phyloP scores from a whole-genome alignment of 2,113 vertebrate genomes.

The Lampris incognitus region DNA sequence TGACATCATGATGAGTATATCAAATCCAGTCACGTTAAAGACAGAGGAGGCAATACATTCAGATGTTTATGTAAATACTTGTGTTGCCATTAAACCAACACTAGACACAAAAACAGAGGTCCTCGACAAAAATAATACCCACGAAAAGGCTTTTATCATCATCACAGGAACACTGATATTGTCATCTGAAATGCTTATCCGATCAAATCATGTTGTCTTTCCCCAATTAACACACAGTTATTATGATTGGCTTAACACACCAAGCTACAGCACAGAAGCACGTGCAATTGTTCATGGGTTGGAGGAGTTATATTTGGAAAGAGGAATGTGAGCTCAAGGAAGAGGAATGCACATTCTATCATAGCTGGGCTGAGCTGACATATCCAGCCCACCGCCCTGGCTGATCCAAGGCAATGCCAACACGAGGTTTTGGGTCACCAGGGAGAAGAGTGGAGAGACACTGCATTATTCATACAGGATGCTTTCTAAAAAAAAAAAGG shows the following conservation, averaged over 20 bases:
- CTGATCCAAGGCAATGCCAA: conserved; percentile 37
- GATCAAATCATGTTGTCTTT: no score
- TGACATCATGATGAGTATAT: background rate
- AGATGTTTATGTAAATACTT: no score
- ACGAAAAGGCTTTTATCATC: no score
- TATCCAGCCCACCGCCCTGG: conserved; percentile 34
- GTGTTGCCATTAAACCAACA: no score
- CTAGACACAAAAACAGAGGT: no score
- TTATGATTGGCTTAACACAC: no score
- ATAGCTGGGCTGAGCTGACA: conserved; percentile 41
- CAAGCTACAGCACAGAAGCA: no score
- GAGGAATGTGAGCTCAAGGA: conserved; percentile 20
- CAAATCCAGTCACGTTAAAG: background rate
- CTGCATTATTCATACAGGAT: conserved; percentile 67
- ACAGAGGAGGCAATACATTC: background rate
- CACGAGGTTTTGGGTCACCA: conserved; percentile 44
- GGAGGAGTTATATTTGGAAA: conserved; percentile 8
- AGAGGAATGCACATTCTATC: conserved; percentile 40
- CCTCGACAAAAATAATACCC: no score
- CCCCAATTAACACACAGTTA: no score
- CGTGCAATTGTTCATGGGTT: background rate
- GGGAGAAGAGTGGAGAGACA: conserved; percentile 35
- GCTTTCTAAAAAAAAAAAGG: conserved; percentile 28
- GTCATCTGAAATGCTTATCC: no score
- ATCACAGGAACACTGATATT: no score